Percentiles rank a stretch among this genome's conserved stretches.
These are phyloP conservation scores for Cryptoleucopteryx plumbea DNA, from an alignment of 2,113 vertebrate genomes.

Conservation along the genomic window DNA sequence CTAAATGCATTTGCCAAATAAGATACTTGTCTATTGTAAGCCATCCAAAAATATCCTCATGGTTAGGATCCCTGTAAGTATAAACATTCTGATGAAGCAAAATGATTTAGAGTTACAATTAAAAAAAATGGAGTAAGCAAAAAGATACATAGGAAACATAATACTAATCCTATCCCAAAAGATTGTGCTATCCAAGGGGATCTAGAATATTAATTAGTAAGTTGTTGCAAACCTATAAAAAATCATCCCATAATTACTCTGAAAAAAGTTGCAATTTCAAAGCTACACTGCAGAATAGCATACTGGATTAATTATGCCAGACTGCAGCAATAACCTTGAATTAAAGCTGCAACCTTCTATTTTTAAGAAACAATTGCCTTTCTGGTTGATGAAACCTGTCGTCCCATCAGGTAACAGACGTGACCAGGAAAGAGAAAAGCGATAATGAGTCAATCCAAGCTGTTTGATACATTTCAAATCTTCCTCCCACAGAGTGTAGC, in stretches of 20 bases:
- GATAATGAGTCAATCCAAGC: conserved; percentile 94
- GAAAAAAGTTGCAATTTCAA: conserved; percentile 73
- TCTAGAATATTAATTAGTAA: conserved; percentile 62
- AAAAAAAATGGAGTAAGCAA: conserved; percentile 28
- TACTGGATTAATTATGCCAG: conserved; percentile 83
- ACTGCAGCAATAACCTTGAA: conserved; percentile 85
- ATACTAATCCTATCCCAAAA: conserved; percentile 37
- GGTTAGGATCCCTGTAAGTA: not conserved
- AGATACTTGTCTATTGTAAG: not conserved
- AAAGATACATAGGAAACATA: conserved; percentile 47
- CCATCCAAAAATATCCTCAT: conserved; percentile 27
- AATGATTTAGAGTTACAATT: conserved; percentile 33
- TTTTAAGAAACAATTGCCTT: conserved; percentile 89
- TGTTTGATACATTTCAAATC: conserved; percentile 93
- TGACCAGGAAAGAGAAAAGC: conserved; percentile 94
- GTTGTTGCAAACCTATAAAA: conserved; percentile 67
- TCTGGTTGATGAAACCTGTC: conserved; percentile 86
- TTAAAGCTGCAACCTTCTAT: conserved; percentile 85
- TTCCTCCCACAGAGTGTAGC: conserved; percentile 92
- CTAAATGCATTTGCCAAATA: conserved; percentile 20
- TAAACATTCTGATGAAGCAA: conserved; percentile 27
- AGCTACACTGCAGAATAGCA: conserved; percentile 70
- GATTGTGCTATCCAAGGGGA: conserved; percentile 26
- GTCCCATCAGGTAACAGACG: conserved; percentile 94
- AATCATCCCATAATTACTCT: conserved; percentile 71